phyloP scores from a whole-genome alignment of 2,113 vertebrate species.

The Herpetotheres cachinnans region DNA sequence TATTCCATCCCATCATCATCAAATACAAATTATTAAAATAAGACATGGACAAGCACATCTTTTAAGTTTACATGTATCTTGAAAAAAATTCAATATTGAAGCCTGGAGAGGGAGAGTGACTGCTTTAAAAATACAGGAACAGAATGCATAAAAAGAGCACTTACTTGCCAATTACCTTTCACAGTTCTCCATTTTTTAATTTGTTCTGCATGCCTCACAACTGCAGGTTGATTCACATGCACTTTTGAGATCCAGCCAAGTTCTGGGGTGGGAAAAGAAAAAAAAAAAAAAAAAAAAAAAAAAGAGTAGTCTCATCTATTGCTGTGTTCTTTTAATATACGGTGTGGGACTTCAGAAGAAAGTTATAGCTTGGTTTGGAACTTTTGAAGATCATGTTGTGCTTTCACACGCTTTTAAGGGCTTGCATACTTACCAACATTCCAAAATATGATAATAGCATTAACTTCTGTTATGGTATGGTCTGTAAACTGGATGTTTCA shows the following conservation, averaged over 20 bases:
- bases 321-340: background rate
- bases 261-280: constrained; percentile 69
- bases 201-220: constrained; percentile 83
- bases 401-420: background rate
- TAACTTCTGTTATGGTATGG: background rate
- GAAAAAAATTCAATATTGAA: constrained; percentile 71
- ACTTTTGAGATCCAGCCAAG: constrained; percentile 85
- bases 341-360: background rate
- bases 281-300: background rate
- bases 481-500: background rate
- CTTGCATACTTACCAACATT: background rate
- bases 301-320: background rate
- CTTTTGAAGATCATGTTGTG: background rate
- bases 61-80: constrained; percentile 71
- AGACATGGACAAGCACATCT: constrained; percentile 68
- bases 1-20: constrained; percentile 68
- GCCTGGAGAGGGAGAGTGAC: constrained; percentile 38
- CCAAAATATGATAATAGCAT: background rate
- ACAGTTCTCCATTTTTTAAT: constrained; percentile 81
- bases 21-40: constrained; percentile 77
- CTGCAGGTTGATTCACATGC: constrained; percentile 88
- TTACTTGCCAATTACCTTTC: constrained; percentile 92
- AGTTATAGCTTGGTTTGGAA: background rate
- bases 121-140: constrained; percentile 5
- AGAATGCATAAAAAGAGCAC: constrained; percentile 44